These are phyloP conservation scores for Drosophila lowei DNA, from an alignment of 1,140 invertebrate species.

Conservation along the genomic window DNA sequence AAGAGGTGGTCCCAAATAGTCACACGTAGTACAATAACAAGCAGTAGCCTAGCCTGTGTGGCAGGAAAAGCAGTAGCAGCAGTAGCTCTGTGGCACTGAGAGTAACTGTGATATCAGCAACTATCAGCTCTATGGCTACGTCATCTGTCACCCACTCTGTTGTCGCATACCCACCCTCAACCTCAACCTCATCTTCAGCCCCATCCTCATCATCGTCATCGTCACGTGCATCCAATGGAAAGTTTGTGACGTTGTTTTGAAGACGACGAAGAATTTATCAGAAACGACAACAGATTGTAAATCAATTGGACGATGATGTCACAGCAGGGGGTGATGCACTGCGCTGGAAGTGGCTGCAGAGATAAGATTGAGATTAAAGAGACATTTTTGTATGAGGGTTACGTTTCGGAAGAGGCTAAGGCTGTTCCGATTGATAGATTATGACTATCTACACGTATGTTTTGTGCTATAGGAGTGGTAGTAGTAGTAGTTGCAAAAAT, in stretches of 20 bases:
- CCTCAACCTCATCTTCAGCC: constrained; percentile 1
- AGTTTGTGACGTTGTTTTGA: constrained; percentile 54
- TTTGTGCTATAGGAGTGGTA: too few relatives aligned
- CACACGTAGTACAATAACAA: constrained; percentile 22
- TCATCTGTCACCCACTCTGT: constrained; percentile 42
- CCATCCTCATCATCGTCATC: constrained; percentile 35
- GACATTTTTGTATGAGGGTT: too few relatives aligned
- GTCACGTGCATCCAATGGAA: constrained; percentile 52
- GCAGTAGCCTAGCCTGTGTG: too few relatives aligned
- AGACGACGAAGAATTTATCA: constrained; percentile 45
- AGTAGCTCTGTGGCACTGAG: too few relatives aligned
- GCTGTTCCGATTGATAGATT: too few relatives aligned
- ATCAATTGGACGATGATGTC: constrained; percentile 53
- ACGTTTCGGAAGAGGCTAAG: too few relatives aligned
- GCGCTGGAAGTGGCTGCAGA: constrained; percentile 5
- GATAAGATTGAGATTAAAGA: constrained; percentile 21
- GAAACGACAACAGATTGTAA: constrained; percentile 58
- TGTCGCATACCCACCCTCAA: constrained; percentile 18
- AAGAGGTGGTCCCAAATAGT: constrained; percentile 64
- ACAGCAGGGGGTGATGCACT: constrained; percentile 12
- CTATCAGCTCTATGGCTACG: constrained; percentile 14
- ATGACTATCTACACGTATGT: too few relatives aligned
- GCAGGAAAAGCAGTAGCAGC: constrained; percentile 3
- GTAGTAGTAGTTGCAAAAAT: too few relatives aligned
- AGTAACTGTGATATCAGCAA: constrained; percentile 25